A percentile compares a stretch with the other conserved stretches of the same genome.
These are phyloP conservation scores for Meliscaeva auricollis DNA, from an alignment of 2,888 invertebrate species.

Conservation along the genomic window DNA sequence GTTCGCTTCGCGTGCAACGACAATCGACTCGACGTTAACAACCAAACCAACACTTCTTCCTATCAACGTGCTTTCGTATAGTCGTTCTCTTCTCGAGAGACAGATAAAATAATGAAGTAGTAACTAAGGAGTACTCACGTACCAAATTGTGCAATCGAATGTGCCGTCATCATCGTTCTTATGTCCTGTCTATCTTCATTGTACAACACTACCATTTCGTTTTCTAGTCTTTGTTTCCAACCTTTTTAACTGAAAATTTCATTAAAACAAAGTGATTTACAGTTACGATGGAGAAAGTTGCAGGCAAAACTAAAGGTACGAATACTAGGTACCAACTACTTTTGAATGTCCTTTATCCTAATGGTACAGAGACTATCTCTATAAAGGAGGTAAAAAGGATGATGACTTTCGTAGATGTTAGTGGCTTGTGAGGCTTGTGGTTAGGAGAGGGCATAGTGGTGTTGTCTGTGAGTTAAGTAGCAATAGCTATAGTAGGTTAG, in stretches of 20 bases:
- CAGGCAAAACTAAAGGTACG: no score
- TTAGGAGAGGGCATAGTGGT: not conserved
- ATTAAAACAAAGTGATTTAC: slow-evolving; percentile 49
- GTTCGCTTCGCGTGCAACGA: slow-evolving; percentile 20
- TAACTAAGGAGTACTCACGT: slow-evolving; percentile 38
- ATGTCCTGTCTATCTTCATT: slow-evolving; percentile 26
- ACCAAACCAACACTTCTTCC: not conserved
- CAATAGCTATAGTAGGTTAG: not conserved
- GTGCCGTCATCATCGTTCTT: slow-evolving; percentile 25
- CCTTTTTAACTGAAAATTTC: slow-evolving; percentile 24
- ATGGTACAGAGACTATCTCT: not conserved
- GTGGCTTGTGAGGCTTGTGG: not conserved
- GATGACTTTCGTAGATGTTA: not conserved
- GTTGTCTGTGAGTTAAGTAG: not conserved
- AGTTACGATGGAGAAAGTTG: not conserved
- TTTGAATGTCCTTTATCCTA: slow-evolving; percentile 2
- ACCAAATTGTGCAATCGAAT: slow-evolving; percentile 24
- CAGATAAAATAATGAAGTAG: slow-evolving; percentile 54
- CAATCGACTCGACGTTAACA: no score
- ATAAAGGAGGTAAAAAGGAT: not conserved
- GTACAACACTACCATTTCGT: not conserved
- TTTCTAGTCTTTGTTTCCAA: slow-evolving; percentile 4
- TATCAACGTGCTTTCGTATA: slow-evolving; percentile 12
- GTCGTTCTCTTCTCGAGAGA: slow-evolving; percentile 19
- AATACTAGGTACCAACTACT: no score